A percentile compares a stretch with the other conserved stretches of the same genome.
Conservation (phyloP, 2,797 vertebrate species). For the Eulemur rubriventer region DNA sequence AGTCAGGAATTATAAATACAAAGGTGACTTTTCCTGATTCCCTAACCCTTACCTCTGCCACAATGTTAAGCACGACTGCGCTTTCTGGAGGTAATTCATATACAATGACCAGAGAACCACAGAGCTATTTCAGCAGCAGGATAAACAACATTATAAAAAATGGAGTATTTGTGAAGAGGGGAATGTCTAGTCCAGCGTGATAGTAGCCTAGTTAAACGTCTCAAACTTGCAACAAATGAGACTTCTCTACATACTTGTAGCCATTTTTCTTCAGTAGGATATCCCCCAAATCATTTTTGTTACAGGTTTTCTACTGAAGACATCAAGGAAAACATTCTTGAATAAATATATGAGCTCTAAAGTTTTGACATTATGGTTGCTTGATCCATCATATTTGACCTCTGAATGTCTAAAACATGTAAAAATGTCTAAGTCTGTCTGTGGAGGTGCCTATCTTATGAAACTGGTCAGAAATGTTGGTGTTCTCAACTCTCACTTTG, state of each 20-base stretch:
- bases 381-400: neutral
- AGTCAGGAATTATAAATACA: neutral
- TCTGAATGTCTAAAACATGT: neutral
- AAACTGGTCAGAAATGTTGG: conserved; percentile 42
- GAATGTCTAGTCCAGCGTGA: too few relatives aligned
- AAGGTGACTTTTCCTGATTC: neutral
- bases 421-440: neutral
- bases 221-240: neutral
- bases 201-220: neutral
- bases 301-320: neutral
- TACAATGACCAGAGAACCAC: neutral
- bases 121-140: neutral
- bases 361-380: neutral
- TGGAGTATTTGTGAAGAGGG: neutral
- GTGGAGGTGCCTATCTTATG: neutral
- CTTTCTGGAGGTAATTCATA: neutral
- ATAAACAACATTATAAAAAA: neutral
- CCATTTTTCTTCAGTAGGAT: neutral
- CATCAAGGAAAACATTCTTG: neutral
- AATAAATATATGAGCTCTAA: neutral
- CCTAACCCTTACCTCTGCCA: neutral
- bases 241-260: neutral
- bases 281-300: neutral
- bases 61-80: neutral
- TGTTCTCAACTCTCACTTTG: conserved; percentile 38